A percentile compares a stretch with the other conserved stretches of the same genome.
Evolutionary conservation across 1,140 invertebrate genomes (phyloP).

Genomic region (Palaemon carinicauda): DNA sequence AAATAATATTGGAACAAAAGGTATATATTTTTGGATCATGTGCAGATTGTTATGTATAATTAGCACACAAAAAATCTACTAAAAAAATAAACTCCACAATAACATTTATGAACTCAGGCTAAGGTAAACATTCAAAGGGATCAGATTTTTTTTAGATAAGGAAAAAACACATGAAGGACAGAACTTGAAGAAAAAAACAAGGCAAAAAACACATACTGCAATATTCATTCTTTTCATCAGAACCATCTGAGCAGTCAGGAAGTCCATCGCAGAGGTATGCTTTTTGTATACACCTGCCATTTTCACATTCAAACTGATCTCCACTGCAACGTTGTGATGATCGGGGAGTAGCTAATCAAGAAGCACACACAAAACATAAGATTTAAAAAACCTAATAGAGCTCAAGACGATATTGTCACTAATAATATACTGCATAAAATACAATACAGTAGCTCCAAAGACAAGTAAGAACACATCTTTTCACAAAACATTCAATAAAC

Average conservation of each 20-base stretch:
- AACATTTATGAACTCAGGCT: no score
- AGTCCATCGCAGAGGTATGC: conserved; percentile 62
- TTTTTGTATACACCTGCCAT: conserved; percentile 61
- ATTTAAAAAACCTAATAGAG: background rate
- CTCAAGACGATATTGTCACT: background rate
- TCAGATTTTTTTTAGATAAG: background rate
- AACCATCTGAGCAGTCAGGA: conserved; percentile 62
- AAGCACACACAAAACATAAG: background rate
- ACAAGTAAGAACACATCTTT: background rate
- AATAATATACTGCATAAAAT: no score
- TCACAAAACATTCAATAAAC: no score
- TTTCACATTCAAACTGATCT: conserved; percentile 62
- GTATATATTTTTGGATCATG: no score
- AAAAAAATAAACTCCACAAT: no score
- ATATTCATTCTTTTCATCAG: conserved; percentile 61
- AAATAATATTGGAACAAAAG: no score
- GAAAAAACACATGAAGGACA: background rate
- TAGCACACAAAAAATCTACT: no score
- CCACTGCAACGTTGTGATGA: conserved; percentile 11
- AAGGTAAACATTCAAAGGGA: no score
- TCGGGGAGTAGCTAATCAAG: background rate
- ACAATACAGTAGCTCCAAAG: no score
- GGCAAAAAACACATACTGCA: conserved; percentile 38
- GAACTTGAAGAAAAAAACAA: background rate
- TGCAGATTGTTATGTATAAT: no score